These are phyloP conservation scores for Tenualosa ilisha DNA, from an alignment of 2,797 vertebrate genomes.

Conservation along the genomic window DNA sequence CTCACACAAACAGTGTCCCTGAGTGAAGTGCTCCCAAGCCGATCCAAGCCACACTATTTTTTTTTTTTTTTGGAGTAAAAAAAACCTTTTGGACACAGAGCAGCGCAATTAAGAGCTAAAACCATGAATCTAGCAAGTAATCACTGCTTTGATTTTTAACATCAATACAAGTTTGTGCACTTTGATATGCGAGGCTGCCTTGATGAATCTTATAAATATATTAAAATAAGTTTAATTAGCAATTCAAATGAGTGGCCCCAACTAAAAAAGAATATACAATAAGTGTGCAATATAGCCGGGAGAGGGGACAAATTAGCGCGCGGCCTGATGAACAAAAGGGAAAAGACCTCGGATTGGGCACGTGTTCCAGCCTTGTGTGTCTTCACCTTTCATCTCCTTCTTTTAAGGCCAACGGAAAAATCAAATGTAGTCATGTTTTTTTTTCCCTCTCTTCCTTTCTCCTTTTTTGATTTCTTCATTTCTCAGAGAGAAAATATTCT, in stretches of 20 bases:
- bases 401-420: conserved; percentile 67
- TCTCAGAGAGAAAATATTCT: conserved; percentile 70
- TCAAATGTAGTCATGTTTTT: conserved; percentile 62
- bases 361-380: conserved; percentile 70
- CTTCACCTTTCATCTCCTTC: conserved; percentile 70
- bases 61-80: conserved; percentile 31
- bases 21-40: conserved; percentile 42
- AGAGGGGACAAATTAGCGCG: conserved; percentile 69
- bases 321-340: conserved; percentile 75
- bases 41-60: conserved; percentile 39
- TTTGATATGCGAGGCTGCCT: conserved; percentile 80
- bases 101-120: conserved; percentile 68
- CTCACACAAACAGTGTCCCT: conserved; percentile 25
- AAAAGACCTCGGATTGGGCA: conserved; percentile 68
- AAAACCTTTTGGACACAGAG: conserved; percentile 60
- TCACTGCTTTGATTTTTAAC: conserved; percentile 80
- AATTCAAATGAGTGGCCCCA: conserved; percentile 76
- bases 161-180: conserved; percentile 81
- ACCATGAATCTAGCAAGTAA: conserved; percentile 73
- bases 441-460: conserved; percentile 50
- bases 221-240: conserved; percentile 83
- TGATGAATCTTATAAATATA: conserved; percentile 79
- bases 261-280: conserved; percentile 78
- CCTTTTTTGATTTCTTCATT: conserved; percentile 72
- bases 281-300: conserved; percentile 69